Conservation (phyloP, 2,797 vertebrate species). For the Lepus oiostolus region DNA sequence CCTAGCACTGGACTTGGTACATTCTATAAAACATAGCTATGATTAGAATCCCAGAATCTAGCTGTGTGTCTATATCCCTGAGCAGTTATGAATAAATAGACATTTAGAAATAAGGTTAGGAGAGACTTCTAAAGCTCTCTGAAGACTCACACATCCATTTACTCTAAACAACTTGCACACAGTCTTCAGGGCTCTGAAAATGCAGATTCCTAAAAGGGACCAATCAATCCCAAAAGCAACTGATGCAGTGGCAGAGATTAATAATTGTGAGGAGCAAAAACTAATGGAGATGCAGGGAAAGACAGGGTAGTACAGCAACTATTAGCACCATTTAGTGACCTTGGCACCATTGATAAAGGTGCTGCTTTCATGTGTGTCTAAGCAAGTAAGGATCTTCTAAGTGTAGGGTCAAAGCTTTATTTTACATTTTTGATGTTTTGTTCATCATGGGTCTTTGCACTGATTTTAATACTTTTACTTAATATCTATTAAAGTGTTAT, state of each 20-base stretch:
- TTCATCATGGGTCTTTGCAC: neutral
- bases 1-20: neutral
- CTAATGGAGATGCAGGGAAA: neutral
- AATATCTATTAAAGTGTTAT: neutral
- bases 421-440: slow-evolving; percentile 31
- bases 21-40: neutral
- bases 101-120: neutral
- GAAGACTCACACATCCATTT: neutral
- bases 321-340: neutral
- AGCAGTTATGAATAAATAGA: neutral
- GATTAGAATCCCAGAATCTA: neutral
- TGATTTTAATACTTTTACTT: slow-evolving; percentile 14
- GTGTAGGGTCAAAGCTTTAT: neutral
- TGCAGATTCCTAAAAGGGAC: neutral
- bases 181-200: neutral
- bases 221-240: neutral
- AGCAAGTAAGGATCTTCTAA: neutral
- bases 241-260: neutral
- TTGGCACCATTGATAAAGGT: neutral
- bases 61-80: neutral
- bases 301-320: neutral
- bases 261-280: neutral
- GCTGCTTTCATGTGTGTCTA: neutral
- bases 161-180: neutral
- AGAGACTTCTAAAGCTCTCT: neutral